A percentile compares a stretch with the other conserved stretches of the same genome.
These are phyloP conservation scores for Metopolophium dirhodum DNA, from an alignment of 1,140 invertebrate species.

Conservation along the genomic window DNA sequence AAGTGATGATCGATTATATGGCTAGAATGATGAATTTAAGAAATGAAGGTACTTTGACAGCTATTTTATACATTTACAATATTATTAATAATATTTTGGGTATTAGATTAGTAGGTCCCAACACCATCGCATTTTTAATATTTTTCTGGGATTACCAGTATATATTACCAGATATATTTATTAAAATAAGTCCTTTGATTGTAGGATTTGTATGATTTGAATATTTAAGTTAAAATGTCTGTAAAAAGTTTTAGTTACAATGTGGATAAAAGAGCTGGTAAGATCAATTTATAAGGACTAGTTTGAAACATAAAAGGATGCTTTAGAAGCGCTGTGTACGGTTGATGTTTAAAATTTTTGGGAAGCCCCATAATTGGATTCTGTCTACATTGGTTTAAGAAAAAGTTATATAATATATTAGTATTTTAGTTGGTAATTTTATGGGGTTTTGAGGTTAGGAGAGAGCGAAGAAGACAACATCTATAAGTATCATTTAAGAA, in stretches of 20 bases:
- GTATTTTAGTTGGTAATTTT: neutral
- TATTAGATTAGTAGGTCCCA: too few species aligned
- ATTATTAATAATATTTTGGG: neutral
- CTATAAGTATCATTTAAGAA: neutral
- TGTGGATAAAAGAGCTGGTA: neutral
- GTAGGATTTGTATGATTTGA: too few species aligned
- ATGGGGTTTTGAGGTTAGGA: neutral
- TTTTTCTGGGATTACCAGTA: too few species aligned
- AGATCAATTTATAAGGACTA: neutral
- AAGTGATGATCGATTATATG: too few species aligned
- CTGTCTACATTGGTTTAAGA: neutral
- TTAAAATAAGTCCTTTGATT: too few species aligned
- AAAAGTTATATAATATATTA: neutral
- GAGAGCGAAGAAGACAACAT: neutral
- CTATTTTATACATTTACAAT: neutral
- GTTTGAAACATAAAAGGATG: too few species aligned
- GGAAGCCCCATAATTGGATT: neutral
- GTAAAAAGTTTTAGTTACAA: neutral
- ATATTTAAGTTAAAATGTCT: neutral
- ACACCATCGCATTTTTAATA: too few species aligned
- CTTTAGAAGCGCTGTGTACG: too few species aligned
- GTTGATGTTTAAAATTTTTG: too few species aligned
- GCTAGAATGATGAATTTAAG: too few species aligned
- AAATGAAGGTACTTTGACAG: too few species aligned
- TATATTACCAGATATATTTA: too few species aligned